Conservation (phyloP, 2,797 vertebrate genomes). For the Luscinia megarhynchos region DNA sequence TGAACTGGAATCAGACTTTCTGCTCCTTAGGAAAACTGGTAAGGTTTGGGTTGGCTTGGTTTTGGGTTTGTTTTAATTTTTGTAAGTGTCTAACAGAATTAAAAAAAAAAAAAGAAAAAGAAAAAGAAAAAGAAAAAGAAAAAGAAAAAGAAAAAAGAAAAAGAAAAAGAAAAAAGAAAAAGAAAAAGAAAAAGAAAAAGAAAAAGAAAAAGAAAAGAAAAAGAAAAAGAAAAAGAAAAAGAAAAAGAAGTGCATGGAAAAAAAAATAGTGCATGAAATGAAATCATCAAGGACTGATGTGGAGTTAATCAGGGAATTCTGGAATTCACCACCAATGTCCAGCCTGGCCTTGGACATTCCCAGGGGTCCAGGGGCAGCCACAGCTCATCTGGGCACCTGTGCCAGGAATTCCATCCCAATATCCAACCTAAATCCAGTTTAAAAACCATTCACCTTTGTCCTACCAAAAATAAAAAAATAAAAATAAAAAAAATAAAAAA, state of each 20-base stretch:
- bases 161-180: neutral
- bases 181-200: neutral
- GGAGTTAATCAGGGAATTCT: neutral
- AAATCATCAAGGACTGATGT: neutral
- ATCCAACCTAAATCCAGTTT: no score
- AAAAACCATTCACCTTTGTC: no score
- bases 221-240: neutral
- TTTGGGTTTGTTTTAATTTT: no score
- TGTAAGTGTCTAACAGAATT: neutral
- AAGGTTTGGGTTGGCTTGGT: no score
- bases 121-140: neutral
- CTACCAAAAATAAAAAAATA: no score
- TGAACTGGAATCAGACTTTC: neutral
- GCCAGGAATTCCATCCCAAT: no score
- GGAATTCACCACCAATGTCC: neutral
- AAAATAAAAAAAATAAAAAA: no score
- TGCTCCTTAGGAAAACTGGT: neutral
- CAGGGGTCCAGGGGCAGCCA: neutral
- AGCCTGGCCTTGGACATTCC: fast-evolving
- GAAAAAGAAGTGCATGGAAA: fast-evolving
- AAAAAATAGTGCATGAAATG: neutral
- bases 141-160: neutral
- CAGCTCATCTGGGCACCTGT: no score
- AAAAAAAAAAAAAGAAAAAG: neutral
- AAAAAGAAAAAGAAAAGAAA: neutral